Conservation (phyloP, 2,888 invertebrate species). For the Morpho helenor region DNA sequence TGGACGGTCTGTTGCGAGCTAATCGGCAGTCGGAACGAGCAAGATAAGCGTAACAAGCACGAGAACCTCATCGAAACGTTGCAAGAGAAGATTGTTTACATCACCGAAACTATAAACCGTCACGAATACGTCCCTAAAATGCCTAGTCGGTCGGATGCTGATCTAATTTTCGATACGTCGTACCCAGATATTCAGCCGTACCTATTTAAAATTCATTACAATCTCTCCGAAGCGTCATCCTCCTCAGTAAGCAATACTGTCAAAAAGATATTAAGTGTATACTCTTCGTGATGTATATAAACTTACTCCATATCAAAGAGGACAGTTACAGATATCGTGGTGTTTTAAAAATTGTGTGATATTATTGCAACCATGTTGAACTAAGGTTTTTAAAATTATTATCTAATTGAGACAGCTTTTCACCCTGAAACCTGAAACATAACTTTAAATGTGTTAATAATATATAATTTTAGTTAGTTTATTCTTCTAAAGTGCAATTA, state of each 20-base stretch:
- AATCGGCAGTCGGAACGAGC: constrained; percentile 90
- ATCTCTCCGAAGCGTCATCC: constrained; percentile 87
- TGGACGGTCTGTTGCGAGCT: constrained; percentile 97
- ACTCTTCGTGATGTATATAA: constrained; percentile 76
- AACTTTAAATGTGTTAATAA: constrained; percentile 6
- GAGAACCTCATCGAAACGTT: constrained; percentile 93
- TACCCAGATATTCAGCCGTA: constrained; percentile 98
- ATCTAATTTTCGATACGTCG: constrained; percentile 95
- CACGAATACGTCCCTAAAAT: constrained; percentile 98
- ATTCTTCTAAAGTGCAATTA: constrained; percentile 29
- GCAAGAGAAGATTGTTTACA: constrained; percentile 95
- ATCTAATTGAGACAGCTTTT: constrained; percentile 8
- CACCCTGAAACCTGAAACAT: constrained; percentile 7
- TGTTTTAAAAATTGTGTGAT: constrained; percentile 24
- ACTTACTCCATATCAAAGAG: constrained; percentile 4
- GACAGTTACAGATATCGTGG: constrained; percentile 26
- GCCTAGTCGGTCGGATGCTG: constrained; percentile 94
- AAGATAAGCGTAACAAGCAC: constrained; percentile 91
- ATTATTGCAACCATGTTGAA: constrained; percentile 14
- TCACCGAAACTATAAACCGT: constrained; percentile 96
- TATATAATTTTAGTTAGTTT: constrained; percentile 8
- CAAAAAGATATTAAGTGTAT: constrained; percentile 90
- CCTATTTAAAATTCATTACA: constrained; percentile 94
- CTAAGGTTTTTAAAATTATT: constrained; percentile 4
- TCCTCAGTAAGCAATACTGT: constrained; percentile 93